Conservation (phyloP, 2,797 vertebrate genomes). For the Trachurus trachurus region DNA sequence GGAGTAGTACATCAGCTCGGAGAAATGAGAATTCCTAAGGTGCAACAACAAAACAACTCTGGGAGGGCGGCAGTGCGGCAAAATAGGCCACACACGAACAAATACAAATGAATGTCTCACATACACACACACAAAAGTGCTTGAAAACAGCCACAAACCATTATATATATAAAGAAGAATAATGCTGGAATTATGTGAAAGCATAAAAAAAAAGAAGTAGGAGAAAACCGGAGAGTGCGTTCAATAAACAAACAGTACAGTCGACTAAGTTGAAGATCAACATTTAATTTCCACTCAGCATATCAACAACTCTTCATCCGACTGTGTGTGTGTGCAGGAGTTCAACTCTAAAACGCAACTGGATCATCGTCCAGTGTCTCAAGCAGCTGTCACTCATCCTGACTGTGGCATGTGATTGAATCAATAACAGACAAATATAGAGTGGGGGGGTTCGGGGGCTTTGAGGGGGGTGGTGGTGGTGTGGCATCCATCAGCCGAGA, state of each 20-base stretch:
- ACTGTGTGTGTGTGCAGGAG: background rate
- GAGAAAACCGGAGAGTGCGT: background rate
- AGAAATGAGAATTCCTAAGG: conserved; percentile 54
- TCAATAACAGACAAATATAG: conserved; percentile 40
- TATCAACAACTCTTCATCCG: background rate
- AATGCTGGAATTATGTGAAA: background rate
- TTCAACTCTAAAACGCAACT: too few relatives aligned
- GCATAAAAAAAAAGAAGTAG: background rate
- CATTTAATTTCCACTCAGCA: background rate
- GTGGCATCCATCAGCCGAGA: conserved; percentile 21
- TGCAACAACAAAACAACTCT: conserved; percentile 45
- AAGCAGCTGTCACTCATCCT: conserved; percentile 47
- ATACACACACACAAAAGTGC: conserved; percentile 1
- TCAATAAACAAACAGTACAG: background rate
- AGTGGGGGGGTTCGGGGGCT: background rate
- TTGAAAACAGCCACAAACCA: conserved; percentile 6
- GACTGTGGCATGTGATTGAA: conserved; percentile 17
- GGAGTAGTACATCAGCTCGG: conserved; percentile 48
- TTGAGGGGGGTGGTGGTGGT: too few relatives aligned
- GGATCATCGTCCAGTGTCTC: conserved; percentile 20
- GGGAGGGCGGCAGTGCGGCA: background rate
- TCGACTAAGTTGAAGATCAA: background rate
- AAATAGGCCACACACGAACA: conserved; percentile 25
- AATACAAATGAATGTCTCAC: conserved; percentile 32
- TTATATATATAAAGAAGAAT: conserved; percentile 2